Conservation (phyloP, 2,888 invertebrate genomes). For the Apodemia zela region DNA sequence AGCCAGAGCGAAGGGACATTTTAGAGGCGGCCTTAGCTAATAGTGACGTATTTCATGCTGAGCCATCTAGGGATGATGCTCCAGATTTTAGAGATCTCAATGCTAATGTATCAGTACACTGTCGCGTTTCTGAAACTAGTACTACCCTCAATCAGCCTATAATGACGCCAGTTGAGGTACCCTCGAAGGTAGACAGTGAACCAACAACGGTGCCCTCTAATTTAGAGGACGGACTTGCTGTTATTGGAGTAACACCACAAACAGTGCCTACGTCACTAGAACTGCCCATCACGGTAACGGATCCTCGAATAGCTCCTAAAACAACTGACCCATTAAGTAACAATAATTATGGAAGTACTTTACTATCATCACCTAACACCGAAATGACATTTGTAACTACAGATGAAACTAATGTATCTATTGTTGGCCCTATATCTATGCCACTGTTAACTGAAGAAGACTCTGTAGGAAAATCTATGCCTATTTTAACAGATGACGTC, state of each 20-base stretch:
- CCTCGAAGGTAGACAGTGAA: slow-evolving; percentile 69
- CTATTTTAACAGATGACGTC: slow-evolving; percentile 63
- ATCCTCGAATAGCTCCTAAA: slow-evolving; percentile 85
- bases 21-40: slow-evolving; percentile 88
- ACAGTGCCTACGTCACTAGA: slow-evolving; percentile 85
- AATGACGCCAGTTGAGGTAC: slow-evolving; percentile 89
- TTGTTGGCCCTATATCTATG: slow-evolving; percentile 76
- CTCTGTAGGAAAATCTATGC: slow-evolving; percentile 56
- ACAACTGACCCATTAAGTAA: slow-evolving; percentile 61
- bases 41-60: slow-evolving; percentile 85
- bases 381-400: slow-evolving; percentile 54
- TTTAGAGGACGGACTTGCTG: slow-evolving; percentile 79
- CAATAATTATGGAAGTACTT: slow-evolving; percentile 44
- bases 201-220: slow-evolving; percentile 48
- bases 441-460: slow-evolving; percentile 80
- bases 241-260: slow-evolving; percentile 78
- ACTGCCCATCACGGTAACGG: slow-evolving; percentile 87
- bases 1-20: slow-evolving; percentile 83
- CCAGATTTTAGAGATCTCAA: slow-evolving; percentile 82
- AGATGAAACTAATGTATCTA: slow-evolving; percentile 52
- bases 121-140: slow-evolving; percentile 87
- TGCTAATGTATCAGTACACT: slow-evolving; percentile 75
- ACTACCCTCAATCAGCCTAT: slow-evolving; percentile 88
- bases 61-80: slow-evolving; percentile 74
- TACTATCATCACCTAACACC: slow-evolving; percentile 56